Percentiles rank a stretch among this genome's conserved stretches.
Evolutionary conservation across 1,140 invertebrate genomes (phyloP).

Genomic region (Procambarus virginalis): DNA sequence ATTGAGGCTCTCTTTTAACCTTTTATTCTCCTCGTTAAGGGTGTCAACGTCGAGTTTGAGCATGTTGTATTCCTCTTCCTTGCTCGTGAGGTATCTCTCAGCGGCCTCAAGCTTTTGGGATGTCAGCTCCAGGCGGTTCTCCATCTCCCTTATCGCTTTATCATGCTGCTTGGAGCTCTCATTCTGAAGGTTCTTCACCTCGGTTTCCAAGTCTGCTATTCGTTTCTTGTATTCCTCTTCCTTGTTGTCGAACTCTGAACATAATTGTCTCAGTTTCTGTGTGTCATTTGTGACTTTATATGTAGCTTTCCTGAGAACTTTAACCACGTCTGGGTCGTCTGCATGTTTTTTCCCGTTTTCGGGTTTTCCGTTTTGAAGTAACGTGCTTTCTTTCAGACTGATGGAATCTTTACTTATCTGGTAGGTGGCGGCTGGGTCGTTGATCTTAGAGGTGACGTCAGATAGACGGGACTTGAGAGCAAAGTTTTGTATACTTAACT

Average conservation of each 20-base stretch:
- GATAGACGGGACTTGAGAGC: slow-evolving; percentile 72
- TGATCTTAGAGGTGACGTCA: slow-evolving; percentile 71
- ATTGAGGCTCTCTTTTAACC: slow-evolving; percentile 72
- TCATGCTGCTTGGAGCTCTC: slow-evolving; percentile 65
- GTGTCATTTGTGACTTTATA: slow-evolving; percentile 65
- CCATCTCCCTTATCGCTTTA: slow-evolving; percentile 66
- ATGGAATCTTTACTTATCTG: slow-evolving; percentile 71
- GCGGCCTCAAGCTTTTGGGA: slow-evolving; percentile 69
- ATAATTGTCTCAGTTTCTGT: slow-evolving; percentile 59
- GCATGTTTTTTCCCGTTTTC: slow-evolving; percentile 36
- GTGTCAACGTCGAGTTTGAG: slow-evolving; percentile 73
- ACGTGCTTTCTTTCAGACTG: slow-evolving; percentile 31
- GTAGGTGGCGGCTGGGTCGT: slow-evolving; percentile 72
- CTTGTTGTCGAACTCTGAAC: slow-evolving; percentile 69
- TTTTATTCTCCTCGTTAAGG: slow-evolving; percentile 72
- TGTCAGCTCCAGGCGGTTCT: slow-evolving; percentile 70
- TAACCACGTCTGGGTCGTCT: slow-evolving; percentile 67
- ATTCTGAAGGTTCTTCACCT: slow-evolving; percentile 69
- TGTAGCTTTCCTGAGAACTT: slow-evolving; percentile 63
- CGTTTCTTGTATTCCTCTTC: slow-evolving; percentile 71
- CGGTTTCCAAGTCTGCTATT: slow-evolving; percentile 69
- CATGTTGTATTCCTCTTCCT: slow-evolving; percentile 72
- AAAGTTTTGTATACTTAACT: slow-evolving; percentile 73
- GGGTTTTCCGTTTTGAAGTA: slow-evolving; percentile 5
- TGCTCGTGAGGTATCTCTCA: slow-evolving; percentile 70